Percentiles rank a stretch among this genome's conserved stretches.
These are phyloP conservation scores for Adelphocoris suturalis DNA, from an alignment of 2,888 invertebrate species.

Conservation along the genomic window DNA sequence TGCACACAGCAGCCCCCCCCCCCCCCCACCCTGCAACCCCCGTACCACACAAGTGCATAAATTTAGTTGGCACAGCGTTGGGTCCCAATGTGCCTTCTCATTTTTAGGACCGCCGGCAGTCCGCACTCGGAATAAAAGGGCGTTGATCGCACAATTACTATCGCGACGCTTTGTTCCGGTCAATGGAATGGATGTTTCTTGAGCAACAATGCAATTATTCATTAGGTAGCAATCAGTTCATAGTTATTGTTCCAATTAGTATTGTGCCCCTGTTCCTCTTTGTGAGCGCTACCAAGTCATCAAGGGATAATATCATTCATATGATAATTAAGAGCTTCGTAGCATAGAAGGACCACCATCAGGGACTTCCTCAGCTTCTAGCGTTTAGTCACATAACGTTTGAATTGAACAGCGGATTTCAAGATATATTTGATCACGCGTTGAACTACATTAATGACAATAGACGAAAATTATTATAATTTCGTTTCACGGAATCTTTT, in stretches of 20 bases:
- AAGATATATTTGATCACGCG: too few relatives aligned
- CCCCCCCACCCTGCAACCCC: too few relatives aligned
- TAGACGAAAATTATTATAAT: too few relatives aligned
- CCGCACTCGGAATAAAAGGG: not conserved
- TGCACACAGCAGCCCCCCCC: too few relatives aligned
- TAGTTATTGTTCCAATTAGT: constrained; percentile 52
- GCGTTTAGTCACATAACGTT: not conserved
- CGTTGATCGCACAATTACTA: constrained; percentile 26
- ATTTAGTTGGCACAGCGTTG: not conserved
- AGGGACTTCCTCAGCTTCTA: not conserved
- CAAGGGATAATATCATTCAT: constrained; percentile 6
- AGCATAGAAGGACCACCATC: not conserved
- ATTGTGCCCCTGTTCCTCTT: not conserved
- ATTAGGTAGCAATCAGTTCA: constrained; percentile 44
- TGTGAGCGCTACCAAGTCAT: constrained; percentile 36
- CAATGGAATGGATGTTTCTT: not conserved
- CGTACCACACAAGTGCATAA: too few relatives aligned
- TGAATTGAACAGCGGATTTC: not conserved
- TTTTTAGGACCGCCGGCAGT: not conserved
- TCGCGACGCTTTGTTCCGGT: constrained; percentile 22
- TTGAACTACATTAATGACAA: too few relatives aligned
- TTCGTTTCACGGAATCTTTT: too few relatives aligned
- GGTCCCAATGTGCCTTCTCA: not conserved
- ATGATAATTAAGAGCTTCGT: not conserved
- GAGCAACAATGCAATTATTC: constrained; percentile 36